phyloP scores from a whole-genome alignment of 2,797 vertebrate genomes.

The Argentina silus region DNA sequence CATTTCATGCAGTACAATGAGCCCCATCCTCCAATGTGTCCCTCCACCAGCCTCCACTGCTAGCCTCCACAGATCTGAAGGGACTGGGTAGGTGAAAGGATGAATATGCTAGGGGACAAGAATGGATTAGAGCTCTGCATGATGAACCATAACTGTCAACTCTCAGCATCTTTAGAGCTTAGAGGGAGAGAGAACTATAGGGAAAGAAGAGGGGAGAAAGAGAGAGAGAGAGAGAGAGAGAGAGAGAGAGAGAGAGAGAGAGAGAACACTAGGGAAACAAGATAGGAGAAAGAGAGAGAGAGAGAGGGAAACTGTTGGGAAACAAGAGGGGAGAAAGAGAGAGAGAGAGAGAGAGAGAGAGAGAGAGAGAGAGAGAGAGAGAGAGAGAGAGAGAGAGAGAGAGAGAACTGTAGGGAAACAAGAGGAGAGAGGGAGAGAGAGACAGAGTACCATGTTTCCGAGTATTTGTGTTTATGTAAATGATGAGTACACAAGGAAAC shows the following conservation, averaged over 20 bases:
- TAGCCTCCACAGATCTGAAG: not conserved
- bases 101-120: too few relatives aligned
- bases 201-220: not conserved
- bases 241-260: not conserved
- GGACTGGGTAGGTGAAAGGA: not conserved
- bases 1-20: too few relatives aligned
- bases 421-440: not conserved
- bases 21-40: too few relatives aligned
- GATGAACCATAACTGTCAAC: too few relatives aligned
- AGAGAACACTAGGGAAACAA: not conserved
- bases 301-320: not conserved
- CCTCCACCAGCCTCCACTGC: not conserved
- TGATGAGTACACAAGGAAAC: conserved; percentile 37
- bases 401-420: too few relatives aligned
- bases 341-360: not conserved
- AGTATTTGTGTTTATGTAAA: conserved; percentile 41
- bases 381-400: not conserved
- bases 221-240: not conserved
- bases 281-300: not conserved
- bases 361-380: not conserved
- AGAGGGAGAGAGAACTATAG: not conserved
- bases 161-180: not conserved
- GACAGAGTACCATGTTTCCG: not conserved
- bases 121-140: too few relatives aligned
- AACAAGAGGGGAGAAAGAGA: too few relatives aligned